phyloP scores from a whole-genome alignment of 2,113 vertebrate genomes.

The Leptocoma aspasia region DNA sequence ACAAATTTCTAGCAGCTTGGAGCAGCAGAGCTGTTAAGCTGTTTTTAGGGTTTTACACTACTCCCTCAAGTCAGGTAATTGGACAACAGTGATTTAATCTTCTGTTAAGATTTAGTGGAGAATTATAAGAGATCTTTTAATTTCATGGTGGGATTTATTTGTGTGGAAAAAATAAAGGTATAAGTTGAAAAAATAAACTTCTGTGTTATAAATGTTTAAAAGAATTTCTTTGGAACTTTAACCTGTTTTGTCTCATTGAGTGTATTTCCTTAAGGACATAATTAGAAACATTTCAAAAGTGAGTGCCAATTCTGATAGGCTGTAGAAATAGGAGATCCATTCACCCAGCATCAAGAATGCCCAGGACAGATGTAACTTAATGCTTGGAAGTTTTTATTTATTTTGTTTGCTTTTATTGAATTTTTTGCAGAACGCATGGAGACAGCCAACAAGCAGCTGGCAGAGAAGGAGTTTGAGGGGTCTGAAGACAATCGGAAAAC shows the following conservation, averaged over 20 bases:
- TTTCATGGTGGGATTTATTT: not conserved
- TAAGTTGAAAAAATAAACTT: not conserved
- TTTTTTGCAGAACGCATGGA: slow-evolving; percentile 90
- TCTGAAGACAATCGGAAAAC: slow-evolving; percentile 96
- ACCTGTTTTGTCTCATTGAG: not conserved
- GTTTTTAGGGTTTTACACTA: not conserved
- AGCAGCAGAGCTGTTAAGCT: not conserved
- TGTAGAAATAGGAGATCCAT: not conserved
- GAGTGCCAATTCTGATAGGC: not conserved
- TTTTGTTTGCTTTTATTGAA: not conserved
- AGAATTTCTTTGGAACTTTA: not conserved
- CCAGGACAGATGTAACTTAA: not conserved
- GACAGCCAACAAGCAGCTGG: slow-evolving; percentile 95
- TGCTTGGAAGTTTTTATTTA: not conserved
- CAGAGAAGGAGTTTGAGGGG: slow-evolving; percentile 92
- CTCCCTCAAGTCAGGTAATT: not conserved
- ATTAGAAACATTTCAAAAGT: not conserved
- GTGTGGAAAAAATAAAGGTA: not conserved
- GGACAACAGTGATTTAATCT: not conserved
- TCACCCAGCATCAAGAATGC: not conserved
- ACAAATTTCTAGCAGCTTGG: not conserved
- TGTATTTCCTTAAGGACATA: not conserved
- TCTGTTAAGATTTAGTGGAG: not conserved
- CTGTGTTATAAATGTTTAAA: not conserved
- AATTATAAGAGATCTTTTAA: not conserved